Conservation (phyloP, 2,888 invertebrate species). For the Podabrus alpinus region DNA sequence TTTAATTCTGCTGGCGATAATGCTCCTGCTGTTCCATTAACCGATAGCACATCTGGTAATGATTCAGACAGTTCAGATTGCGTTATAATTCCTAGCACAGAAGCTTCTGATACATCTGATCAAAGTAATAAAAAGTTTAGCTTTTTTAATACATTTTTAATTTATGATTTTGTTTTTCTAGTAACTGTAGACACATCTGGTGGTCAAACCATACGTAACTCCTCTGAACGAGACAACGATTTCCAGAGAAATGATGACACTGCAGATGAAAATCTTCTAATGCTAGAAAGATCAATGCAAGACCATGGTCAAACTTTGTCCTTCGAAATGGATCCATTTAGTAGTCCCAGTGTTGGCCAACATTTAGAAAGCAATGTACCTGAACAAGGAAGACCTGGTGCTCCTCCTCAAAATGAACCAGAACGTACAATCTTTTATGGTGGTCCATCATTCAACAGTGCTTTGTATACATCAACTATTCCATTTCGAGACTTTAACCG, state of each 20-base stretch:
- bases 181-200: neutral
- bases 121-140: neutral
- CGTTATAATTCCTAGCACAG: neutral
- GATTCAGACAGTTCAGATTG: constrained; percentile 22
- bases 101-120: neutral
- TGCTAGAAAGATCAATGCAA: neutral
- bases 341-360: neutral
- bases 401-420: neutral
- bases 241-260: neutral
- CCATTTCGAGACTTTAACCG: neutral
- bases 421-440: neutral
- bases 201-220: neutral
- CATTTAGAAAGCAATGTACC: neutral
- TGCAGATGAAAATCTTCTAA: neutral
- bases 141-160: neutral
- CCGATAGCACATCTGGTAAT: neutral
- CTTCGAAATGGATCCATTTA: neutral
- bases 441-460: neutral
- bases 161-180: neutral
- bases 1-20: neutral
- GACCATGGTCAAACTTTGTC: neutral
- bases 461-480: neutral
- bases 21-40: neutral
- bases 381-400: neutral
- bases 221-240: neutral